Percentiles rank a stretch among this genome's conserved stretches.
Conservation (phyloP, 2,888 invertebrate species). For the Polietes domitor region DNA sequence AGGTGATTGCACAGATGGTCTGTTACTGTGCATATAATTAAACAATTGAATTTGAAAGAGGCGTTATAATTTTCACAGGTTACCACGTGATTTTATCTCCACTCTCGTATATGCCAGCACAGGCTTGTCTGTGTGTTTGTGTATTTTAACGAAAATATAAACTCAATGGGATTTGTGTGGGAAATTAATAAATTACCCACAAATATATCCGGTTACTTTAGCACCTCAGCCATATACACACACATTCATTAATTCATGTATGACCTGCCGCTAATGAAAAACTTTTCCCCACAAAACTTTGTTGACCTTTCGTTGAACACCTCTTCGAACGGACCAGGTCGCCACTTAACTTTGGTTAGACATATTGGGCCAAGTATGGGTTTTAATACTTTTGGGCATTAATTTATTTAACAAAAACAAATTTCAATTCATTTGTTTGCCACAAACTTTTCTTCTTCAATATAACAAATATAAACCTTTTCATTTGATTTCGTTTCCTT, state of each 20-base stretch:
- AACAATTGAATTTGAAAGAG: no score
- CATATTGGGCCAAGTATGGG: neutral
- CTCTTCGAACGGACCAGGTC: neutral
- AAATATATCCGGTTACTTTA: slow-evolving; percentile 2
- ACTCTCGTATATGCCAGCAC: no score
- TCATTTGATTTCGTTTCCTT: neutral
- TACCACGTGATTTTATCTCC: no score
- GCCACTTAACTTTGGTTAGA: neutral
- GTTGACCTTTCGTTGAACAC: neutral
- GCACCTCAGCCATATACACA: slow-evolving; percentile 13
- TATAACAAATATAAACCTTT: slow-evolving; percentile 44
- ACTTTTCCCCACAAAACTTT: slow-evolving; percentile 1
- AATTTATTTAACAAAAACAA: slow-evolving; percentile 42
- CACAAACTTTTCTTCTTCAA: slow-evolving; percentile 15
- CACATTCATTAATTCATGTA: neutral
- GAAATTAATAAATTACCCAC: slow-evolving; percentile 42
- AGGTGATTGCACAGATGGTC: no score
- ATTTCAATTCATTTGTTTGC: slow-evolving; percentile 43
- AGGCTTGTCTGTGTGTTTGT: no score
- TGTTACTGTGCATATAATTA: no score
- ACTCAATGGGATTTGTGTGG: neutral
- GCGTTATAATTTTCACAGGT: no score
- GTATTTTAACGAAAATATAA: neutral
- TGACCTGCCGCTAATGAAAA: slow-evolving; percentile 21
- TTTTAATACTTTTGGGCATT: slow-evolving; percentile 38